These are phyloP conservation scores for Leucopsar rothschildi DNA, from an alignment of 2,113 vertebrate genomes.

Conservation along the genomic window DNA sequence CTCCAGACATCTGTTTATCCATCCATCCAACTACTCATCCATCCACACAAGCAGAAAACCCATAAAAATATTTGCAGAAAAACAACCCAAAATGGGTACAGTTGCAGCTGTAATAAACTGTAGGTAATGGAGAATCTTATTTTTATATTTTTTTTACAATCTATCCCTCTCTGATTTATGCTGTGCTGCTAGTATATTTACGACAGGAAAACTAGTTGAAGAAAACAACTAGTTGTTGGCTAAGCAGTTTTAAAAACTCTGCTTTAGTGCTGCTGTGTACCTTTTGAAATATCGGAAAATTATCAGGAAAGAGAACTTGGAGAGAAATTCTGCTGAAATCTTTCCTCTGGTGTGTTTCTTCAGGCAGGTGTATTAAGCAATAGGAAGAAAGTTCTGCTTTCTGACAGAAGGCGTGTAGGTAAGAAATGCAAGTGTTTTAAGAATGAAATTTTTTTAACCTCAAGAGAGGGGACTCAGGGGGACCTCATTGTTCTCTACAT, in stretches of 20 bases:
- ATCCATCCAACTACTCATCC: not conserved
- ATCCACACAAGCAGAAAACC: not conserved
- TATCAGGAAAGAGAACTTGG: not conserved
- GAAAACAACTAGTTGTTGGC: not conserved
- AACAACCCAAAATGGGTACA: not conserved
- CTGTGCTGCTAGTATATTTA: not conserved
- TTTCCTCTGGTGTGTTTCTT: not conserved
- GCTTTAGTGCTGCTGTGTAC: not conserved
- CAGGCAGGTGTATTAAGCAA: not conserved
- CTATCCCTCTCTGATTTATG: not conserved
- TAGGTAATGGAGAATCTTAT: not conserved
- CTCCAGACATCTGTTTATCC: not conserved
- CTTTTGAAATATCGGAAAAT: not conserved
- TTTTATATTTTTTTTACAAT: not conserved
- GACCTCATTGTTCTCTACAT: not conserved
- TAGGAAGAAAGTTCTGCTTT: not conserved
- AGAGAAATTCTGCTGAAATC: not conserved
- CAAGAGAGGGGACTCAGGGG: accelerated
- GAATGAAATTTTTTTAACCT: not conserved
- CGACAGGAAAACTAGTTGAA: not conserved
- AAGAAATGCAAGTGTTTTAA: not conserved
- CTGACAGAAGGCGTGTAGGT: not conserved
- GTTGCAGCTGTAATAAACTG: not conserved
- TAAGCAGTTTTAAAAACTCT: not conserved
- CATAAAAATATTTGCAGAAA: not conserved